Base-by-base conservation (phyloP, 2,797 vertebrate species). In the Zenarchopterus dispar region DNA sequence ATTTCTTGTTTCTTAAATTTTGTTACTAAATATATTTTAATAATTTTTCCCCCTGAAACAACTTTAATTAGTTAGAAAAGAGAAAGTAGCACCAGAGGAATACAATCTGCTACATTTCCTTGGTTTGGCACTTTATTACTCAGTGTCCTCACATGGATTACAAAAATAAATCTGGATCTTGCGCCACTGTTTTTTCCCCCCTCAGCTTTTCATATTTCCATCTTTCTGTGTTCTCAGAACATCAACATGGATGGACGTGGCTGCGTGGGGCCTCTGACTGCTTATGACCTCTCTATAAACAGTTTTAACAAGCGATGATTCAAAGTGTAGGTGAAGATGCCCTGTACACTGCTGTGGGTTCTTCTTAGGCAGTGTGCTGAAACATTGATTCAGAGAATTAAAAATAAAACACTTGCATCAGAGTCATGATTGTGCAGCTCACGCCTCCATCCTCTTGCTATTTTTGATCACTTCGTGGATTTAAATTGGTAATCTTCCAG, bases 391-490 rank as follows among this genome's bases (percentile, higher is more conserved):
- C 65, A 68, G 17, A 50, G 43, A 58, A 64, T 57, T 62, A 67
- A 72, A 83, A 83, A 85, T 73, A 81, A 56, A 67, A 56, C 5
- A 5, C 42, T 64, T 50, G 47, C 67, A 73, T 67, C 61, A 64
- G 62, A 80, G 60, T 49, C 56, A 42, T 46, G 56, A 57, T 19
- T 46, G 43, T 2, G 17, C 49, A 31, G 62, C 68, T 52, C 69
- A 73, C 61, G 31, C 71, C 63, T 85, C 79, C 63, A 9, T 71
- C 59, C 59, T 55, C 39, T 43, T 7, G 4, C 53, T 55, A 61
- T 75, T 66, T 68, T 75, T 62, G 21, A 63, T 53, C 36, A 0
- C 55, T 59, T 43, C 3, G 11, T 16, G 41, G 47, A 75, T 50
- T 70, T 28, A 49, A 57, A 51, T 28, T 31, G 43, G 28, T 64